A percentile compares a stretch with the other conserved stretches of the same genome.
Conservation (phyloP, 2,113 vertebrate species). For the Zapornia atra region DNA sequence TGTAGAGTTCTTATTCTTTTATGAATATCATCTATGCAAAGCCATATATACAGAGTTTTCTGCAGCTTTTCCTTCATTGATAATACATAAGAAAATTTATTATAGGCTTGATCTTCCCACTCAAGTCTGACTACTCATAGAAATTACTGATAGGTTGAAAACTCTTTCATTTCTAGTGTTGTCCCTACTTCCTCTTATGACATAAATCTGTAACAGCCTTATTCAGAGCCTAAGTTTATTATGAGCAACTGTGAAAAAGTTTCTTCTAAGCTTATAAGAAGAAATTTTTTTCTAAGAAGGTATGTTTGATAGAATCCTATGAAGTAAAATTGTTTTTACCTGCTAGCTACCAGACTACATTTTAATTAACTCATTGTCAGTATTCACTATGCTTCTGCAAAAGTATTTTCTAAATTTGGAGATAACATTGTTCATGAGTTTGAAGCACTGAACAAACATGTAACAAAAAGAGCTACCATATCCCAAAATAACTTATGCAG, state of each 20-base stretch:
- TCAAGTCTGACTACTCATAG: background rate
- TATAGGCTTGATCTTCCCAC: background rate
- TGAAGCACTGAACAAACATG: background rate
- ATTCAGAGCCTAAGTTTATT: background rate
- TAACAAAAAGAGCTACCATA: background rate
- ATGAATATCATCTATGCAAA: background rate
- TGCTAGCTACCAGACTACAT: background rate
- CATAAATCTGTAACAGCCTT: background rate
- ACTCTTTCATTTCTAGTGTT: background rate
- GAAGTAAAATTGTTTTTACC: background rate
- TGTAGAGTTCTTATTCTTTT: background rate
- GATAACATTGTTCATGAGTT: background rate
- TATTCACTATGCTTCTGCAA: background rate
- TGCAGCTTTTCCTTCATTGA: background rate
- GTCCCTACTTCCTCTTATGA: background rate
- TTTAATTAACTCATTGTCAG: background rate
- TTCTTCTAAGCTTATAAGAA: background rate
- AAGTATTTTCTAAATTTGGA: background rate
- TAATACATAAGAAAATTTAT: background rate
- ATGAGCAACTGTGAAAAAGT: background rate
- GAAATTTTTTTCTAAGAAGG: background rate
- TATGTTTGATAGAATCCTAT: background rate
- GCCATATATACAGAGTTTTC: background rate
- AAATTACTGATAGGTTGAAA: background rate
- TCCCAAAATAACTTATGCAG: background rate